phyloP scores from a whole-genome alignment of 2,888 invertebrate genomes.

The Tetragonisca angustula region DNA sequence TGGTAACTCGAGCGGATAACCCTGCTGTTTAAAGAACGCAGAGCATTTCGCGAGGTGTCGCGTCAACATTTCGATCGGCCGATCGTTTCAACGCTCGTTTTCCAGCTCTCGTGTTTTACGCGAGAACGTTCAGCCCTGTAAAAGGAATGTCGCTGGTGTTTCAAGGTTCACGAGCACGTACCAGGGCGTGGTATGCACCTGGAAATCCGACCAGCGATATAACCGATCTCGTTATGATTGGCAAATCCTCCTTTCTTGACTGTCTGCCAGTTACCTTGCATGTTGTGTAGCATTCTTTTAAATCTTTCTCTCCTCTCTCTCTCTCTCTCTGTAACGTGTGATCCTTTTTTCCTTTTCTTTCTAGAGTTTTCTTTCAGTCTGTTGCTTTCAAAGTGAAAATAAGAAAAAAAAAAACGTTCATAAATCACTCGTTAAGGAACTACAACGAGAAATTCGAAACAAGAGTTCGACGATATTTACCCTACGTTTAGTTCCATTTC shows the following conservation, averaged over 20 bases:
- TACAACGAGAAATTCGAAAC: too few relatives aligned
- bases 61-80: constrained; percentile 39
- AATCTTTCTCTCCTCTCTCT: background rate
- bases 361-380: background rate
- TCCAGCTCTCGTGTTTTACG: constrained; percentile 39
- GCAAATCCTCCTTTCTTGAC: constrained; percentile 39
- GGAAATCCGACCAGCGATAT: constrained; percentile 60
- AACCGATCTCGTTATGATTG: constrained; percentile 66
- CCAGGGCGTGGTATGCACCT: constrained; percentile 69
- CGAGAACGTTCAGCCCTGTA: constrained; percentile 65
- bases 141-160: constrained; percentile 66
- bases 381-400: background rate
- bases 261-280: constrained; percentile 23
- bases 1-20: too few relatives aligned
- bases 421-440: too few relatives aligned
- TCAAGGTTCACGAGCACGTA: constrained; percentile 69
- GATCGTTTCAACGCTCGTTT: constrained; percentile 25
- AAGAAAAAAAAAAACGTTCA: too few relatives aligned
- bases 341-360: background rate
- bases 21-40: background rate
- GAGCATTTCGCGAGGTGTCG: constrained; percentile 9
- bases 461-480: too few relatives aligned
- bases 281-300: background rate
- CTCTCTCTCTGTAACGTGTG: background rate
- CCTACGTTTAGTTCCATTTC: too few relatives aligned